Conservation (phyloP, 2,113 vertebrate genomes). For the Natator depressus region DNA sequence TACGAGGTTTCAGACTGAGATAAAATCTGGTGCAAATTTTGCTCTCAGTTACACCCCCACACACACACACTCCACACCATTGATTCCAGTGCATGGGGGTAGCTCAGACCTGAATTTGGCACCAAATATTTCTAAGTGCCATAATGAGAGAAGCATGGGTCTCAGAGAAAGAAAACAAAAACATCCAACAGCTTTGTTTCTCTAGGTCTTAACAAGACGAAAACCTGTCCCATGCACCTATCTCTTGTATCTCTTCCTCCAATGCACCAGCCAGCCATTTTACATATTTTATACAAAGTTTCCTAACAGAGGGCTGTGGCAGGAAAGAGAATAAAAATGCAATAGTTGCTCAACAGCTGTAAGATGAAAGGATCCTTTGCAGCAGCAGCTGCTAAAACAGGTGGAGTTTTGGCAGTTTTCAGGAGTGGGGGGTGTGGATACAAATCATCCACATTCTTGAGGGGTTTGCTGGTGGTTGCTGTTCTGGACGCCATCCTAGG, state of each 20-base stretch:
- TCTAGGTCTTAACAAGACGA: not conserved
- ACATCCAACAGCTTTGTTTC: slow-evolving; percentile 1
- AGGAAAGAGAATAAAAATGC: slow-evolving; percentile 46
- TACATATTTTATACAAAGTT: slow-evolving; percentile 38
- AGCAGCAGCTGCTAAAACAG: not conserved
- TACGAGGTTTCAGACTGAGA: not conserved
- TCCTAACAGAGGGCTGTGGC: slow-evolving; percentile 49
- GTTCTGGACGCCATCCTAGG: not conserved
- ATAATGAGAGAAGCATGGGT: not conserved
- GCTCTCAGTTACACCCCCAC: not conserved
- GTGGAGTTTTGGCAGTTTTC: not conserved
- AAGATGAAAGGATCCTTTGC: slow-evolving; percentile 18
- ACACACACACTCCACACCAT: not conserved
- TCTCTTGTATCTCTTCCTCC: slow-evolving; percentile 12
- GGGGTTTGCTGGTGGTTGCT: not conserved
- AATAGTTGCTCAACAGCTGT: slow-evolving; percentile 36
- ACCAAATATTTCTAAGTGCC: not conserved
- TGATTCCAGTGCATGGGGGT: not conserved
- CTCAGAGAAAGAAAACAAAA: slow-evolving; percentile 25
- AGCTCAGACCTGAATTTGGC: not conserved
- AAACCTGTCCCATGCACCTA: not conserved
- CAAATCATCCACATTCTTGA: not conserved
- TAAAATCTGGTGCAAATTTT: not conserved
- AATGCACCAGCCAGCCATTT: slow-evolving; percentile 9
- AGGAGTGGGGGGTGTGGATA: not conserved